phyloP scores from a whole-genome alignment of 1,140 invertebrate species.

The Campodea augens region DNA sequence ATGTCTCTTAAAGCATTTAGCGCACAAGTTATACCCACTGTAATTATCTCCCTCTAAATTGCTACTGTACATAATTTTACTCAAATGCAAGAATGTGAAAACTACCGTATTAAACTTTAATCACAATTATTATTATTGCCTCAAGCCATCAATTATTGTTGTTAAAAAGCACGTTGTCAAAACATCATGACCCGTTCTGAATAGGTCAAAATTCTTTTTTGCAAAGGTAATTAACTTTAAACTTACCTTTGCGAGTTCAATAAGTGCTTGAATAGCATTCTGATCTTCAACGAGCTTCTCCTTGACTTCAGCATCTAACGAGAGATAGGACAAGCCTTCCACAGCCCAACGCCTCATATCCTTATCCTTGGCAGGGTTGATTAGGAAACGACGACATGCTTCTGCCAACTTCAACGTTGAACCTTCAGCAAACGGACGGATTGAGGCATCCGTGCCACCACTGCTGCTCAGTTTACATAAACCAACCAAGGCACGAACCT shows the following conservation, averaged over 20 bases:
- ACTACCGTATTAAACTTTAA: too few relatives aligned
- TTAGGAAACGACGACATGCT: slow-evolving; percentile 72
- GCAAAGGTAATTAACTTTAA: too few relatives aligned
- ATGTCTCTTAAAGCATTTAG: too few relatives aligned
- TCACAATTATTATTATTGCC: too few relatives aligned
- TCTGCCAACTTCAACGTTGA: slow-evolving; percentile 81
- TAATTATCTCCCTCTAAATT: too few relatives aligned
- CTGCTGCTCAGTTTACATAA: slow-evolving; percentile 91
- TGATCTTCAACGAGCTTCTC: slow-evolving; percentile 84
- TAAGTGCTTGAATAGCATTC: slow-evolving; percentile 58
- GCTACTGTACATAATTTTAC: too few relatives aligned
- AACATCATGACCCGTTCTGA: too few relatives aligned
- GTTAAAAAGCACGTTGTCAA: too few relatives aligned
- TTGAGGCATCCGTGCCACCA: slow-evolving; percentile 87
- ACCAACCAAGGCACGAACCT: slow-evolving; percentile 71
- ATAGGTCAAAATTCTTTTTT: too few relatives aligned
- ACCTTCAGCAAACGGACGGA: slow-evolving; percentile 85
- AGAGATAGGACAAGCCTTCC: slow-evolving; percentile 92
- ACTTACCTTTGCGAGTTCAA: slow-evolving; percentile 53
- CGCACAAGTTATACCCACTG: too few relatives aligned
- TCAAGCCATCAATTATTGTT: too few relatives aligned
- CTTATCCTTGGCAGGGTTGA: slow-evolving; percentile 67
- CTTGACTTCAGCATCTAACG: slow-evolving; percentile 95
- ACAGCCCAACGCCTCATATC: slow-evolving; percentile 89
- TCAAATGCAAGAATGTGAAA: too few relatives aligned